Conservation (phyloP, 1,140 invertebrate species). For the Euglossa dilemma region DNA sequence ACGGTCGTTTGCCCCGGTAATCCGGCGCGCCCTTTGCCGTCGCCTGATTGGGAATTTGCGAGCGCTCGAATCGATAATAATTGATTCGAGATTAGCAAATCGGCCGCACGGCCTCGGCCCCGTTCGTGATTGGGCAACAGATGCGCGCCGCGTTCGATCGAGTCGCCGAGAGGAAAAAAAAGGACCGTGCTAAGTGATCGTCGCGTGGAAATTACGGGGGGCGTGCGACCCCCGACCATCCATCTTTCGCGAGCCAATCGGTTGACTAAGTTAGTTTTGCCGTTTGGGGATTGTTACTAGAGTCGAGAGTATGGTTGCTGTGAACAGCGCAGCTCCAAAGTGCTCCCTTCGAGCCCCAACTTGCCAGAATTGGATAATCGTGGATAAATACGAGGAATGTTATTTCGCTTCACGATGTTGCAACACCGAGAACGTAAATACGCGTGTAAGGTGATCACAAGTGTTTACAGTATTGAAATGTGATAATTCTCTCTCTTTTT, state of each 20-base stretch:
- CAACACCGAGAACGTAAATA: too few species aligned
- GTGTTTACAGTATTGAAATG: too few species aligned
- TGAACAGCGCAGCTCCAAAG: too few species aligned
- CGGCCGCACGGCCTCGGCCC: background rate
- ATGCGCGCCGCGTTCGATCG: background rate
- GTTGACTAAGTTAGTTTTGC: background rate
- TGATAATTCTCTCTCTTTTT: too few species aligned
- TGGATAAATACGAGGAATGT: too few species aligned
- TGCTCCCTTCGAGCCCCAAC: too few species aligned
- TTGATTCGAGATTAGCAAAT: conserved; percentile 50
- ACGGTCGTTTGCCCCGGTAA: conserved; percentile 46
- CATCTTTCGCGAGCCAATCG: background rate
- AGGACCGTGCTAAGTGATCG: background rate
- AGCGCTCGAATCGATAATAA: conserved; percentile 43
- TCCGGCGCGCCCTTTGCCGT: conserved; percentile 28
- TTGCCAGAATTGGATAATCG: too few species aligned
- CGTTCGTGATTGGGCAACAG: conserved; percentile 38
- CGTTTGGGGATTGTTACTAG: background rate
- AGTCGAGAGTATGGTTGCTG: too few species aligned
- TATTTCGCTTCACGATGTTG: too few species aligned
- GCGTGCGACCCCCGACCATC: background rate
- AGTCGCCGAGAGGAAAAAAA: background rate
- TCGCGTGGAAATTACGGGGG: conserved; percentile 10
- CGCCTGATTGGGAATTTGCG: conserved; percentile 33
- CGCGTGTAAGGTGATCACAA: too few species aligned